phyloP scores from a whole-genome alignment of 92 coral and sea anemone species.

The Pocillopora meandrina region DNA sequence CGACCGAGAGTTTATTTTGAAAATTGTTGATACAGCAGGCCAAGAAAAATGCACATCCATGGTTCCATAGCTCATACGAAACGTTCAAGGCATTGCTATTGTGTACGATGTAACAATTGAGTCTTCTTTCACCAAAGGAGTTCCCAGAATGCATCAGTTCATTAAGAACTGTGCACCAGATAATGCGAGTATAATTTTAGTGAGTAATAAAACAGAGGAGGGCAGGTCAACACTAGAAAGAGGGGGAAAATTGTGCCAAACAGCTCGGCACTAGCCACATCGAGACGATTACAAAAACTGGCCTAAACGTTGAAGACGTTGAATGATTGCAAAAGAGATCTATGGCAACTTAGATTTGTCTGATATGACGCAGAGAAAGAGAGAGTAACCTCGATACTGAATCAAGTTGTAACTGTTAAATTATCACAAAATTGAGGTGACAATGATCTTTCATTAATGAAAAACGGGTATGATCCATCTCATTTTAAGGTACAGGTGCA shows the following conservation, averaged over 20 bases:
- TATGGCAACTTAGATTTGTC: conserved; percentile 6
- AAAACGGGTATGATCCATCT: no score
- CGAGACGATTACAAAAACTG: background rate
- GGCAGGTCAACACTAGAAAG: background rate
- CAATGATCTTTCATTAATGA: no score
- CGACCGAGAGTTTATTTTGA: background rate
- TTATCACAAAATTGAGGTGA: no score
- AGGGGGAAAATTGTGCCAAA: background rate
- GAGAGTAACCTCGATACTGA: no score
- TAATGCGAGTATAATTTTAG: background rate
- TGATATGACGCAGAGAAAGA: background rate
- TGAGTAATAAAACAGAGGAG: background rate
- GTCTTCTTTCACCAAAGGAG: background rate
- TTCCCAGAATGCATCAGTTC: background rate
- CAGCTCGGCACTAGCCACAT: background rate
- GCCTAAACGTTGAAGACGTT: background rate
- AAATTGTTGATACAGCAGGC: conserved; percentile 3
- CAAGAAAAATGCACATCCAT: background rate
- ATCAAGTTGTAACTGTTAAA: no score
- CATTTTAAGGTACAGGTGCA: no score
- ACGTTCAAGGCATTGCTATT: background rate
- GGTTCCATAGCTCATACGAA: background rate
- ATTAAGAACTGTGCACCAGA: background rate
- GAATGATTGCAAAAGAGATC: background rate
- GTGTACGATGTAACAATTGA: background rate